Conservation (phyloP, 2,113 vertebrate genomes). For the Ageneiosus marmoratus region DNA sequence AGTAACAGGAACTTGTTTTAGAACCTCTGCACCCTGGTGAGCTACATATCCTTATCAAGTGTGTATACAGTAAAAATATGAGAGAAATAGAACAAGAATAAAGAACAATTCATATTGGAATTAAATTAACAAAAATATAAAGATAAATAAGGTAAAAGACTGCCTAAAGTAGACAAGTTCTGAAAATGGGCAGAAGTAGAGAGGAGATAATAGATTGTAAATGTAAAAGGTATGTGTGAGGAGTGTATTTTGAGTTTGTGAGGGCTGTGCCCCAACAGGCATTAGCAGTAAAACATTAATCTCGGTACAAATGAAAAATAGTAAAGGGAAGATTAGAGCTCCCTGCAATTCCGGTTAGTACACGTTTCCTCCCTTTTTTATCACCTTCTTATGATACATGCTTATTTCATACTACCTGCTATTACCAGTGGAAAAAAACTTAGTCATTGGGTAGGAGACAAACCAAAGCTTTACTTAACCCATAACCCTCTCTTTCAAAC, state of each 20-base stretch:
- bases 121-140: neutral
- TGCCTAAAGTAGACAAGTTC: neutral
- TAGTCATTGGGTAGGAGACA: neutral
- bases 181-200: neutral
- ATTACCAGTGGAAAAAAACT: neutral
- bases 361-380: constrained; percentile 2
- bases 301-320: constrained; percentile 12
- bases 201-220: neutral
- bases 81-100: no score
- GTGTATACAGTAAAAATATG: neutral
- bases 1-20: constrained; percentile 22
- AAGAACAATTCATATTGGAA: neutral
- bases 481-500: neutral
- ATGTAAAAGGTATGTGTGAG: neutral
- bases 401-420: neutral
- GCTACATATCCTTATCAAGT: neutral
- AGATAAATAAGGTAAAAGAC: neutral
- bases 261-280: constrained; percentile 38
- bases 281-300: constrained; percentile 53
- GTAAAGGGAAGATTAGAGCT: constrained; percentile 52
- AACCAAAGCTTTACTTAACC: neutral
- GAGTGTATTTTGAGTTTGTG: neutral
- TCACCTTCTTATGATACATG: neutral
- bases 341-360: neutral
- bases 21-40: constrained; percentile 22